Percentiles rank a stretch among this genome's conserved stretches.
phyloP scores from a whole-genome alignment of 2,888 invertebrate species.

The Spodoptera picta region DNA sequence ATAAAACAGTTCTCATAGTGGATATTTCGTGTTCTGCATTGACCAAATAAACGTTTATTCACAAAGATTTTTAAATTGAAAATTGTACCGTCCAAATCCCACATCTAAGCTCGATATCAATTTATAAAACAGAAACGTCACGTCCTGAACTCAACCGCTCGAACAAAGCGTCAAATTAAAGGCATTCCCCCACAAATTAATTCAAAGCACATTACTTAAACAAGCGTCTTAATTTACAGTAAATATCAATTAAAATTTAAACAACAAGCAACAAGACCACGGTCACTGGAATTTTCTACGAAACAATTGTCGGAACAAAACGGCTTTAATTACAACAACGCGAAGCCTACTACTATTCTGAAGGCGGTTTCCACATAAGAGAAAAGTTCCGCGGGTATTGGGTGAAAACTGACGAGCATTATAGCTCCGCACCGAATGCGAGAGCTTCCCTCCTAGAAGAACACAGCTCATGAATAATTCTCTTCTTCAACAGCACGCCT shows the following conservation, averaged over 20 bases:
- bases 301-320: conserved; percentile 41
- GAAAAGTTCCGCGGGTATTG: conserved; percentile 38
- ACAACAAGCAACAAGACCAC: conserved; percentile 36
- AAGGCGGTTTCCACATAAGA: conserved; percentile 34
- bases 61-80: too few relatives aligned
- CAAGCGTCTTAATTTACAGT: conserved; percentile 50
- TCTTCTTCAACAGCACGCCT: conserved; percentile 19
- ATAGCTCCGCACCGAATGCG: conserved; percentile 39
- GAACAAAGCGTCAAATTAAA: conserved; percentile 44
- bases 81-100: neutral
- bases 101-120: conserved; percentile 11
- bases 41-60: too few relatives aligned
- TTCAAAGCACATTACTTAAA: conserved; percentile 54
- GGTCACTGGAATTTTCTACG: conserved; percentile 36
- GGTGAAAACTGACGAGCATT: conserved; percentile 38
- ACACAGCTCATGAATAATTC: conserved; percentile 45
- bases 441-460: conserved; percentile 33
- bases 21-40: too few relatives aligned
- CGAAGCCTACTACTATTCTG: conserved; percentile 26
- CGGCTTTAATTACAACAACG: conserved; percentile 39
- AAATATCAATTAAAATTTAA: conserved; percentile 53
- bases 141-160: conserved; percentile 28
- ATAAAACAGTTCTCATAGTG: too few relatives aligned
- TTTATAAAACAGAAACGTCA: conserved; percentile 27
- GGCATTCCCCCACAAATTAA: conserved; percentile 44